Evolutionary conservation across 2,888 invertebrate genomes (phyloP).

Genomic region (Tyria jacobaeae): DNA sequence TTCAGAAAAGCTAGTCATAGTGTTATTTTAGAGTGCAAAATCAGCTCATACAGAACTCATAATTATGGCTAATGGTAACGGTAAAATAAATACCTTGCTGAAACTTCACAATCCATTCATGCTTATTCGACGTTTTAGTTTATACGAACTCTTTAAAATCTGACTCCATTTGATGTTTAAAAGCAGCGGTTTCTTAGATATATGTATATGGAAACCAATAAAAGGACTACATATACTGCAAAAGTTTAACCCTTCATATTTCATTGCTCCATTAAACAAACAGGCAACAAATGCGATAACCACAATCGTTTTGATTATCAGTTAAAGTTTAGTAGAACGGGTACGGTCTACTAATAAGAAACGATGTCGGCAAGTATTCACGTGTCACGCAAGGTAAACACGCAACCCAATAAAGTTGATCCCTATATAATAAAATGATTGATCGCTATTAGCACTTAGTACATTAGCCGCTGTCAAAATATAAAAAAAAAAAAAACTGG

Average conservation of each 20-base stretch:
- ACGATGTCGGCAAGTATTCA: conserved; percentile 63
- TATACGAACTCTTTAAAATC: no score
- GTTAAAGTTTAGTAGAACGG: conserved; percentile 37
- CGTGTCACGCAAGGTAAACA: conserved; percentile 67
- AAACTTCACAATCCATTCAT: neutral
- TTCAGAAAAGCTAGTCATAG: neutral
- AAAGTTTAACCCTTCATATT: conserved; percentile 31
- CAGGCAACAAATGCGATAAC: conserved; percentile 45
- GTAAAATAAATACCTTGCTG: neutral
- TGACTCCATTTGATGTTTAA: neutral
- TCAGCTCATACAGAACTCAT: neutral
- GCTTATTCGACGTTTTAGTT: neutral
- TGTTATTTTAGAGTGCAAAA: neutral
- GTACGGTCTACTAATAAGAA: conserved; percentile 57
- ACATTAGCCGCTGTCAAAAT: conserved; percentile 62
- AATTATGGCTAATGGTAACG: neutral
- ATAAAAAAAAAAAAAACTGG: conserved; percentile 56
- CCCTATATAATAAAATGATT: conserved; percentile 75
- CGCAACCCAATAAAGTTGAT: conserved; percentile 71
- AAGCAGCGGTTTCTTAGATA: neutral
- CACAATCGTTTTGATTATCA: conserved; percentile 40
- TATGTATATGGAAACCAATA: neutral
- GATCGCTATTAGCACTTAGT: conserved; percentile 76
- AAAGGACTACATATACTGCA: neutral
- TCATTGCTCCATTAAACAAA: conserved; percentile 41